phyloP scores from a whole-genome alignment of 2,113 vertebrate genomes.

The Lethenteron reissneri region DNA sequence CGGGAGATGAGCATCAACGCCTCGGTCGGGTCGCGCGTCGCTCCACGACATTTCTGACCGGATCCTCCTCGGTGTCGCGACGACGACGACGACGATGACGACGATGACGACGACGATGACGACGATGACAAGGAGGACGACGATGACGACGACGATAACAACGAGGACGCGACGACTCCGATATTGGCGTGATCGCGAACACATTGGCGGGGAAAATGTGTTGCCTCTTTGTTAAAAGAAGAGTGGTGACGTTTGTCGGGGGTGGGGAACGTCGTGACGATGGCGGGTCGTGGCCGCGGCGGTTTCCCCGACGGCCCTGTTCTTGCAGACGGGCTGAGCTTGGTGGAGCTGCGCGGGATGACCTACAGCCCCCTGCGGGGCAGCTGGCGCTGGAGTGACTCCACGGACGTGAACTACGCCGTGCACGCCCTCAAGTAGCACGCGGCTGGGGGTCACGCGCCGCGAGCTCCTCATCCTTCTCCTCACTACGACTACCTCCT shows the following conservation, averaged over 20 bases:
- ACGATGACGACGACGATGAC: too few species aligned
- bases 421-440: slow-evolving; percentile 46
- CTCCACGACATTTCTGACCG: too few species aligned
- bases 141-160: too few species aligned
- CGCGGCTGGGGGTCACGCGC: background rate
- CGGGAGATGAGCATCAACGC: too few species aligned
- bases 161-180: background rate
- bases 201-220: background rate
- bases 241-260: background rate
- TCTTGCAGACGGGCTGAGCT: slow-evolving; percentile 42
- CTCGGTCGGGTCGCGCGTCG: too few species aligned
- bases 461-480: background rate
- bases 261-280: background rate
- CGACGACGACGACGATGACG: too few species aligned
- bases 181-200: background rate
- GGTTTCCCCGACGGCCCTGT: background rate
- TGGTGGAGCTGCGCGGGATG: slow-evolving; percentile 53
- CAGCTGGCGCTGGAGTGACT: slow-evolving; percentile 51
- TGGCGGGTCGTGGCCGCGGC: background rate
- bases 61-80: too few species aligned
- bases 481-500: background rate
- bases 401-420: slow-evolving; percentile 56
- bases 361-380: slow-evolving; percentile 52
- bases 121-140: too few species aligned
- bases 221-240: background rate